Evolutionary conservation across 1,140 invertebrate genomes (phyloP).

Genomic region (Goniozus legneri): DNA sequence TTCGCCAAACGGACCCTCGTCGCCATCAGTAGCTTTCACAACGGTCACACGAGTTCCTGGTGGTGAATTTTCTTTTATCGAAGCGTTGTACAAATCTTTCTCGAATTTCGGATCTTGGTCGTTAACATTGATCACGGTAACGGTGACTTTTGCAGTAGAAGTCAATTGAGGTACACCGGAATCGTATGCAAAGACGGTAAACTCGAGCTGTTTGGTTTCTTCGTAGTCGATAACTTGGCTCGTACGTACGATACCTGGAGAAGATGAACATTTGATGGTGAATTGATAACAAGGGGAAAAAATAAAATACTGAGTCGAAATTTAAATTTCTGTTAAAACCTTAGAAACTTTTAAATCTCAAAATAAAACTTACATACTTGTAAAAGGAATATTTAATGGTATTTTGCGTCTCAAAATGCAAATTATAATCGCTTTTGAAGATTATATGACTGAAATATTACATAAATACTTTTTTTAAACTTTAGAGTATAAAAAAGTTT

Average conservation of each 20-base stretch:
- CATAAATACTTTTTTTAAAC: no score
- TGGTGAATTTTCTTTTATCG: conserved; percentile 71
- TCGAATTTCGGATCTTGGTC: conserved; percentile 81
- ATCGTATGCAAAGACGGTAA: conserved; percentile 78
- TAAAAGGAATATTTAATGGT: no score
- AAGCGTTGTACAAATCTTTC: conserved; percentile 64
- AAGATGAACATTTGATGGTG: no score
- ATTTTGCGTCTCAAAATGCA: no score
- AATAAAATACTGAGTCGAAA: no score
- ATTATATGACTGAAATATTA: no score
- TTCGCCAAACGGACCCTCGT: conserved; percentile 70
- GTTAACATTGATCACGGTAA: conserved; percentile 81
- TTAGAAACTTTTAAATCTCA: no score
- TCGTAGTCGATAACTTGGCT: conserved; percentile 82
- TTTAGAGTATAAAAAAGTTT: no score
- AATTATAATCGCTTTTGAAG: no score
- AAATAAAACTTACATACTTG: no score
- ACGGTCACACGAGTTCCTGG: conserved; percentile 65
- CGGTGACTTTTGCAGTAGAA: conserved; percentile 68
- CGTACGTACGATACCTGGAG: conserved; percentile 77
- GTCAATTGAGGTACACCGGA: conserved; percentile 78
- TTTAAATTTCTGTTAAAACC: no score
- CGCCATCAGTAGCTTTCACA: conserved; percentile 71
- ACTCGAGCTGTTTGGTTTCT: conserved; percentile 68
- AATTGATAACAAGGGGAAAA: no score